phyloP scores from a whole-genome alignment of 2,113 vertebrate genomes.

The Galeopterus variegatus region DNA sequence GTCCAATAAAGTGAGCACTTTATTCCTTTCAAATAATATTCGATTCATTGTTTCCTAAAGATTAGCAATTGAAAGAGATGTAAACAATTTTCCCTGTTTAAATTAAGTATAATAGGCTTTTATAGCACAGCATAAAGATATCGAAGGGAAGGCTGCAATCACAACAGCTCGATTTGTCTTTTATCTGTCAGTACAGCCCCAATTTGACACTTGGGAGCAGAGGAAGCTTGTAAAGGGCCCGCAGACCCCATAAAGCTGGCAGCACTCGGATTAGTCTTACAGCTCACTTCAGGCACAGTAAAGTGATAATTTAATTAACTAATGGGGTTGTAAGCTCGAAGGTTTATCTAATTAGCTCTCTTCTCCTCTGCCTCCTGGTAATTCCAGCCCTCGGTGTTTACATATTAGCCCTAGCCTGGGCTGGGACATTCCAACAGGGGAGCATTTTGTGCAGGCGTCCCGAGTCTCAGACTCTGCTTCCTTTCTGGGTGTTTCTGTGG shows the following conservation, averaged over 20 bases:
- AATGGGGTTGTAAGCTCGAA: constrained; percentile 80
- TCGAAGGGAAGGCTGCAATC: constrained; percentile 81
- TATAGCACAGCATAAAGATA: constrained; percentile 91
- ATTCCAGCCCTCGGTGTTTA: not conserved
- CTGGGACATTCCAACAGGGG: fast-evolving
- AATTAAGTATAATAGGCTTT: constrained; percentile 88
- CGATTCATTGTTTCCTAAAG: constrained; percentile 84
- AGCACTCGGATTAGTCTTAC: constrained; percentile 84
- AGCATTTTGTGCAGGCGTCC: not conserved
- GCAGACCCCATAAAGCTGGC: constrained; percentile 81
- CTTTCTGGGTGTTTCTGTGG: not conserved
- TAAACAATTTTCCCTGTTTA: constrained; percentile 89
- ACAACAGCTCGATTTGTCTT: constrained; percentile 82
- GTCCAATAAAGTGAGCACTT: constrained; percentile 80
- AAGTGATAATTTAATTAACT: constrained; percentile 87
- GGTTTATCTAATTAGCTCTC: constrained; percentile 77
- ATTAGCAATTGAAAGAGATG: constrained; percentile 86
- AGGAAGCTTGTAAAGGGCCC: constrained; percentile 85
- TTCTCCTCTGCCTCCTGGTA: constrained; percentile 43
- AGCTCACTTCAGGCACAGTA: constrained; percentile 82
- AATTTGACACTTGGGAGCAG: constrained; percentile 86
- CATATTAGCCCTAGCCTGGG: not conserved
- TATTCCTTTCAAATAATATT: constrained; percentile 86
- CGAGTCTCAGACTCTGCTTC: fast-evolving
- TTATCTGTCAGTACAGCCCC: constrained; percentile 88